Conservation (phyloP, 2,797 vertebrate genomes). For the Hapalemur alaotrensis region DNA sequence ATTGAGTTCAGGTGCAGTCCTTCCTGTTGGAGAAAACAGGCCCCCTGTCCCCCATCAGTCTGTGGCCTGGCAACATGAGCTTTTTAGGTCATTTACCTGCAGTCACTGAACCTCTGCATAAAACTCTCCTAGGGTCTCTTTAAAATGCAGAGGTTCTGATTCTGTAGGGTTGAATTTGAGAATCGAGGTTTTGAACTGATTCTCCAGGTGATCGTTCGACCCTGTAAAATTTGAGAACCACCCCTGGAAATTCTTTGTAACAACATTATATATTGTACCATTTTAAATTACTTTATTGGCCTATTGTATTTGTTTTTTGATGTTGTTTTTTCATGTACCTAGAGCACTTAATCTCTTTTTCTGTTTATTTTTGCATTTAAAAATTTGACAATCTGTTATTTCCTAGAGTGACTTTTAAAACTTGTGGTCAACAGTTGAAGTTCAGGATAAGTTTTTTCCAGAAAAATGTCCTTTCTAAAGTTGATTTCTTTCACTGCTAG, state of each 20-base stretch:
- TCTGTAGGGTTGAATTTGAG: neutral
- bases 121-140: neutral
- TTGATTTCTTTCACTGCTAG: neutral
- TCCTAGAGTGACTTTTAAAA: neutral
- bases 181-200: neutral
- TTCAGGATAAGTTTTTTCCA: neutral
- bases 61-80: neutral
- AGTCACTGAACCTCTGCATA: neutral
- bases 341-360: neutral
- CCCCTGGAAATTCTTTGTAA: neutral
- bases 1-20: neutral
- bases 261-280: neutral
- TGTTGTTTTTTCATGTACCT: neutral
- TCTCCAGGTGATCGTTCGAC: neutral
- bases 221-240: neutral
- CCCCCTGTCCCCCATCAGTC: rapidly evolving
- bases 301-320: neutral
- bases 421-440: neutral
- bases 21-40: neutral
- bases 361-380: neutral
- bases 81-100: neutral
- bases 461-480: neutral
- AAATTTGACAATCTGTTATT: neutral
- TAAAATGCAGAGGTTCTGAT: neutral
- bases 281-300: neutral